Evolutionary conservation across 2,113 vertebrate species (phyloP).

Genomic region (Arvicanthis niloticus): DNA sequence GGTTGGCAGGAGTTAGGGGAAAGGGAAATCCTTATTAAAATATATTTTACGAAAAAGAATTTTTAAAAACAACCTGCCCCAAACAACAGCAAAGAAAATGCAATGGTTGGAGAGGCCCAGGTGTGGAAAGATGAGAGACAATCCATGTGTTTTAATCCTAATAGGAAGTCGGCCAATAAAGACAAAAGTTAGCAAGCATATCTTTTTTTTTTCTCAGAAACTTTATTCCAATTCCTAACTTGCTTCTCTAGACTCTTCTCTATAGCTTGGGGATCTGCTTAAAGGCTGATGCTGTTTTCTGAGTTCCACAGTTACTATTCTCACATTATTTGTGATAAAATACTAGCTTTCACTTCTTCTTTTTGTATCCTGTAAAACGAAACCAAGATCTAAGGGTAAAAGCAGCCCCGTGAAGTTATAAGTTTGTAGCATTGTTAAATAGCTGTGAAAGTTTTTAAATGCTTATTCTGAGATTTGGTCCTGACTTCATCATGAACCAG

Average conservation of each 20-base stretch:
- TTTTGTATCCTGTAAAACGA: neutral
- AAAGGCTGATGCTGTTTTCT: neutral
- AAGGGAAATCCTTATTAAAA: neutral
- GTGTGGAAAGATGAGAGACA: constrained; percentile 24
- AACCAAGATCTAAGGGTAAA: neutral
- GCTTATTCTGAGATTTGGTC: neutral
- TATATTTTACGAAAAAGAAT: neutral
- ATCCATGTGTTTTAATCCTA: neutral
- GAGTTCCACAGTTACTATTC: neutral
- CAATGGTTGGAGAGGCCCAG: neutral
- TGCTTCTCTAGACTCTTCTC: neutral
- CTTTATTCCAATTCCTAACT: neutral
- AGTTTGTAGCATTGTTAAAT: neutral
- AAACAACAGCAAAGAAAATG: neutral
- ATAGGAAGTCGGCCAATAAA: neutral
- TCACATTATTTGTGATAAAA: neutral
- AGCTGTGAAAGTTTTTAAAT: neutral
- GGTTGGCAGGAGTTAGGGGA: neutral
- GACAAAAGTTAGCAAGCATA: neutral
- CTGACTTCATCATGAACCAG: neutral
- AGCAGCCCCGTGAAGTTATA: neutral
- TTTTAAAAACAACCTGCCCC: neutral
- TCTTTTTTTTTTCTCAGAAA: neutral
- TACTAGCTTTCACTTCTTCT: neutral
- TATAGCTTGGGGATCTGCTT: neutral